Evolutionary conservation across 2,113 vertebrate genomes (phyloP).

Genomic region (Epinephelus fuscoguttatus): DNA sequence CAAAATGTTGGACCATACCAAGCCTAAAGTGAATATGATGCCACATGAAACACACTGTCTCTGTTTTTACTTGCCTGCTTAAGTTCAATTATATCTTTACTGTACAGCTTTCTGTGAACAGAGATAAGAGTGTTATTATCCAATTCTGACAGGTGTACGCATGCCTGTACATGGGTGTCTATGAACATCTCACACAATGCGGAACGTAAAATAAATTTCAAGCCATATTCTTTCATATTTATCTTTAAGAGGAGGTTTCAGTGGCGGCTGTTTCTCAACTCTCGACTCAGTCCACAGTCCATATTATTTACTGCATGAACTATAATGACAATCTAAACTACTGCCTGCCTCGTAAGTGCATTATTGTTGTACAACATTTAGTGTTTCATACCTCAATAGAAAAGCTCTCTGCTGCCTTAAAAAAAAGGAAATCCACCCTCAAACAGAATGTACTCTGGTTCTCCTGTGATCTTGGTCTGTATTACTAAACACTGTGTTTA

Average conservation of each 20-base stretch:
- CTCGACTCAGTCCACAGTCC: slow-evolving; percentile 53
- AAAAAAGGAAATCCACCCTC: slow-evolving; percentile 58
- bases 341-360: slow-evolving; percentile 86
- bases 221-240: slow-evolving; percentile 24
- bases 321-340: slow-evolving; percentile 59
- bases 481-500: background rate
- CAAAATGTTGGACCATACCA: background rate
- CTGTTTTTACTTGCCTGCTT: slow-evolving; percentile 16
- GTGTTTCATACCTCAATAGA: slow-evolving; percentile 75
- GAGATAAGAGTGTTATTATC: background rate
- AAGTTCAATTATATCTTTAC: background rate
- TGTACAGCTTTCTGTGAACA: slow-evolving; percentile 9
- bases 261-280: slow-evolving; percentile 45
- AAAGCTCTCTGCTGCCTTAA: slow-evolving; percentile 74
- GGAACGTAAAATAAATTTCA: slow-evolving; percentile 6
- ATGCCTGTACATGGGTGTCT: background rate
- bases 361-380: slow-evolving; percentile 76
- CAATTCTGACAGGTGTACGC: background rate
- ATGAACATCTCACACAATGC: background rate
- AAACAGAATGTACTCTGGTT: slow-evolving; percentile 40
- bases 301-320: slow-evolving; percentile 56
- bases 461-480: slow-evolving; percentile 16
- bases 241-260: slow-evolving; percentile 68
- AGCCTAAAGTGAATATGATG: background rate
- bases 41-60: slow-evolving; percentile 28